These are phyloP conservation scores for Augiades crinisus DNA, from an alignment of 2,888 invertebrate species.

Conservation along the genomic window DNA sequence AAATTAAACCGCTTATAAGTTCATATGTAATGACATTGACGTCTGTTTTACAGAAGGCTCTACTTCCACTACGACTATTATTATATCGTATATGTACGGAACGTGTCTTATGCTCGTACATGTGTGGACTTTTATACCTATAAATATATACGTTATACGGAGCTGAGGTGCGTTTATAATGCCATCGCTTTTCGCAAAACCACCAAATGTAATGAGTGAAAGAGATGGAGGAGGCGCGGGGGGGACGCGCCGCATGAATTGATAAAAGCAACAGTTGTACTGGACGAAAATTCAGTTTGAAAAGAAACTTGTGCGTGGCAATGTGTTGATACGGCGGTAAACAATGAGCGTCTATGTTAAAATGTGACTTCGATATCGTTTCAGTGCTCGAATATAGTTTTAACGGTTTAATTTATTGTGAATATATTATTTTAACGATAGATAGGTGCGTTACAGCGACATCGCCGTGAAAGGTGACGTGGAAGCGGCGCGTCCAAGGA, in stretches of 20 bases:
- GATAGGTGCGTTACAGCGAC: slow-evolving; percentile 42
- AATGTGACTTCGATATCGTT: slow-evolving; percentile 68
- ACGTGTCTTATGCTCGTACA: slow-evolving; percentile 27
- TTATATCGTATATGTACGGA: slow-evolving; percentile 20
- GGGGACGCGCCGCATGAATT: slow-evolving; percentile 63
- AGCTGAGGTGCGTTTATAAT: slow-evolving; percentile 43
- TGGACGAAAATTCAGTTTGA: slow-evolving; percentile 72
- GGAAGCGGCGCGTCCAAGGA: slow-evolving; percentile 66
- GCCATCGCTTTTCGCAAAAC: slow-evolving; percentile 55
- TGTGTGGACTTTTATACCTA: slow-evolving; percentile 23
- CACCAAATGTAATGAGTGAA: slow-evolving; percentile 45
- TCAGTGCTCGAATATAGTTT: slow-evolving; percentile 58
- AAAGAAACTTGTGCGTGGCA: slow-evolving; percentile 53
- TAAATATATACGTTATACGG: slow-evolving; percentile 38
- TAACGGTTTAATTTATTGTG: slow-evolving; percentile 49
- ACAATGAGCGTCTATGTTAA: slow-evolving; percentile 59
- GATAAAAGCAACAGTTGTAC: slow-evolving; percentile 78
- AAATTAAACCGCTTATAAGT: slow-evolving; percentile 23
- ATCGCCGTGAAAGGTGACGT: slow-evolving; percentile 63
- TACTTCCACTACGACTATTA: slow-evolving; percentile 34
- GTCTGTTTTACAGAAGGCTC: slow-evolving; percentile 31
- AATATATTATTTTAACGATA: slow-evolving; percentile 31
- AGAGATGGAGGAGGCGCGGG: slow-evolving; percentile 56
- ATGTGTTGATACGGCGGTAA: slow-evolving; percentile 44
- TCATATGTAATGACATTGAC: slow-evolving; percentile 28